These are phyloP conservation scores for Anthopleura sola DNA, from an alignment of 64 coral and sea anemone genomes.

Conservation along the genomic window DNA sequence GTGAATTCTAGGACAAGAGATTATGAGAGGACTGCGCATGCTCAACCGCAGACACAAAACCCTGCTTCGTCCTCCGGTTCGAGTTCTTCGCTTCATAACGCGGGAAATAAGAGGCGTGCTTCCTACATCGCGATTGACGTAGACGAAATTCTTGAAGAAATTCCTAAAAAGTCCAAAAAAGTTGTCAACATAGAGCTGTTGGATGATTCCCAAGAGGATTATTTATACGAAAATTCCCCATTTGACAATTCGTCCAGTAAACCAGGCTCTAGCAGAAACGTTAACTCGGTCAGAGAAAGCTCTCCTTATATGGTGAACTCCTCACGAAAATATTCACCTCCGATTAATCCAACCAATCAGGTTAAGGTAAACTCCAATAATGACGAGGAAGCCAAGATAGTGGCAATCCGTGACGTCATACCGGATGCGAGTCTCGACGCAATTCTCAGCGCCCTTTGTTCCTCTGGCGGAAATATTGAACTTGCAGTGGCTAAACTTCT, in stretches of 20 bases:
- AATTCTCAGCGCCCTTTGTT: conserved; percentile 20
- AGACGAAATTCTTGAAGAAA: neutral
- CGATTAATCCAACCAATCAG: neutral
- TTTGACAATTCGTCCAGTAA: neutral
- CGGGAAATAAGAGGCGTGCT: neutral
- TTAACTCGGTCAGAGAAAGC: neutral
- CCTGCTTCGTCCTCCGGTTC: neutral
- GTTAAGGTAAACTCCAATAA: neutral
- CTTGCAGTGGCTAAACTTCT: conserved; percentile 1
- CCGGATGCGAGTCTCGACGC: conserved; percentile 3
- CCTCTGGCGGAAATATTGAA: conserved; percentile 24
- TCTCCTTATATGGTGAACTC: neutral
- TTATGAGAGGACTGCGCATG: neutral
- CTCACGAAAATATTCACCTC: neutral
- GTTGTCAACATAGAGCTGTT: neutral
- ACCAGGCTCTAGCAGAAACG: neutral
- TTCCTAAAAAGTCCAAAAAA: neutral
- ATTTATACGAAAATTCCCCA: neutral
- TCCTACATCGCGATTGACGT: neutral
- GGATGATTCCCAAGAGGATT: neutral
- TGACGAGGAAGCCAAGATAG: conserved; percentile 32
- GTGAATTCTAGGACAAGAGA: neutral
- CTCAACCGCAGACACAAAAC: neutral
- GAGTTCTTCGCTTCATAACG: neutral
- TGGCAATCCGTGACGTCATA: conserved; percentile 37